Conservation (phyloP, 2,113 vertebrate genomes). For the Climacteris rufus region DNA sequence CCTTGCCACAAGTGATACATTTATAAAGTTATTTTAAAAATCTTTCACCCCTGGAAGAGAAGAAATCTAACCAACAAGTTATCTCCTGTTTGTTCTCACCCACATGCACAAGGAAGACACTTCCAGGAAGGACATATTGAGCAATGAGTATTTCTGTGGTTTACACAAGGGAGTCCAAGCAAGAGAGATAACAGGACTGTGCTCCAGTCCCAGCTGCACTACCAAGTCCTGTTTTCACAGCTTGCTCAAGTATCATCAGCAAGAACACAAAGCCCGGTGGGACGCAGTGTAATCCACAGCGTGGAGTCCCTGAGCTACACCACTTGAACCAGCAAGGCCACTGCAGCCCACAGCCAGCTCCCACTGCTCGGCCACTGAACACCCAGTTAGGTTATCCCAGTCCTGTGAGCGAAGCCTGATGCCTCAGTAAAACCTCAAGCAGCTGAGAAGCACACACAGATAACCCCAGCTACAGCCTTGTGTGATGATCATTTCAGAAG, state of each 20-base stretch:
- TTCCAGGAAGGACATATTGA: background rate
- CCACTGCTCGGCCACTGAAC: background rate
- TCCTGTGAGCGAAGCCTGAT: accelerated
- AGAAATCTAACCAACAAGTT: background rate
- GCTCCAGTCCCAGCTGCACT: background rate
- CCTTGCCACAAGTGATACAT: background rate
- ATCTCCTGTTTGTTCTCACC: background rate
- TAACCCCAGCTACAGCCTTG: background rate
- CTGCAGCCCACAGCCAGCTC: background rate
- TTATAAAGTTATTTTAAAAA: background rate
- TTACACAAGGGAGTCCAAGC: background rate
- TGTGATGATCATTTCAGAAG: accelerated
- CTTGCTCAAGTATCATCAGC: background rate
- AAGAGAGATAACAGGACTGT: background rate
- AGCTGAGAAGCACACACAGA: background rate
- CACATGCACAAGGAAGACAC: background rate
- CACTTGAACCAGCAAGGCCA: background rate
- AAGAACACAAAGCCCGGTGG: background rate
- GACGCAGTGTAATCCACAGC: background rate
- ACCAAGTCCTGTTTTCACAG: background rate
- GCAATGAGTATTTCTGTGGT: background rate
- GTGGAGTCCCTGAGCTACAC: background rate
- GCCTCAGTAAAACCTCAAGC: background rate
- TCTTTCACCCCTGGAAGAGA: background rate
- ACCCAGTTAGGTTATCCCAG: background rate